phyloP scores from a whole-genome alignment of 2,113 vertebrate genomes.

The Dicrurus megarhynchus region DNA sequence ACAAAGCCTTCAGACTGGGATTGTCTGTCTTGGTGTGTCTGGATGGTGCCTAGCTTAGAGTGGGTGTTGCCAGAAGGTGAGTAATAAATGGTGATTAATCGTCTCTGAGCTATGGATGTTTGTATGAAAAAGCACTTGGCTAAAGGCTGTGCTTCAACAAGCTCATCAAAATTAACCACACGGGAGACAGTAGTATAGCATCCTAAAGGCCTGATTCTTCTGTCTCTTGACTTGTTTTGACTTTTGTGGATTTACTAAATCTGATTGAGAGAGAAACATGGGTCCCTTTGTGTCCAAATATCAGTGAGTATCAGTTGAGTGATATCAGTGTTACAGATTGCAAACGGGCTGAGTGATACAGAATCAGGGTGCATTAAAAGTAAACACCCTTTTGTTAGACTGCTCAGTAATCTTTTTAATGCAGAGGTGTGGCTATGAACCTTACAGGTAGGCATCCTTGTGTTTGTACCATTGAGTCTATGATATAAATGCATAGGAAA shows the following conservation, averaged over 20 bases:
- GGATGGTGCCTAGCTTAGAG: constrained; percentile 3
- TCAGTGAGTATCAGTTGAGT: not conserved
- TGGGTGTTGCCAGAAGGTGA: constrained; percentile 57
- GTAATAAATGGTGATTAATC: constrained; percentile 49
- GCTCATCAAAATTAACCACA: not conserved
- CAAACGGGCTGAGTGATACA: not conserved
- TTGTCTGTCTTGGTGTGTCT: not conserved
- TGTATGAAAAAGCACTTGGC: constrained; percentile 28
- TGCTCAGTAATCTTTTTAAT: not conserved
- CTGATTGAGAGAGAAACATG: not conserved
- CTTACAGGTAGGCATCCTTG: not conserved
- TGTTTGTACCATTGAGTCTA: not conserved
- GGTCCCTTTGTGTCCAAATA: not conserved
- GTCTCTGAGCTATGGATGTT: constrained; percentile 19
- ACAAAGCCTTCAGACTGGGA: not conserved
- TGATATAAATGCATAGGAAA: not conserved
- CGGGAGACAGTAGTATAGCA: not conserved
- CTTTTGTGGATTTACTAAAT: not conserved
- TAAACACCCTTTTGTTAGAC: constrained; percentile 1
- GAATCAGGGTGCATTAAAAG: not conserved
- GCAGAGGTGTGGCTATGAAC: not conserved
- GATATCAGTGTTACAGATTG: not conserved
- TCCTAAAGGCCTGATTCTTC: not conserved
- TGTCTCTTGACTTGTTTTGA: not conserved
- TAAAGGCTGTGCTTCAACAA: constrained; percentile 35